Conservation (phyloP, 2,888 invertebrate genomes). For the Dasysyrphus albostriatus region DNA sequence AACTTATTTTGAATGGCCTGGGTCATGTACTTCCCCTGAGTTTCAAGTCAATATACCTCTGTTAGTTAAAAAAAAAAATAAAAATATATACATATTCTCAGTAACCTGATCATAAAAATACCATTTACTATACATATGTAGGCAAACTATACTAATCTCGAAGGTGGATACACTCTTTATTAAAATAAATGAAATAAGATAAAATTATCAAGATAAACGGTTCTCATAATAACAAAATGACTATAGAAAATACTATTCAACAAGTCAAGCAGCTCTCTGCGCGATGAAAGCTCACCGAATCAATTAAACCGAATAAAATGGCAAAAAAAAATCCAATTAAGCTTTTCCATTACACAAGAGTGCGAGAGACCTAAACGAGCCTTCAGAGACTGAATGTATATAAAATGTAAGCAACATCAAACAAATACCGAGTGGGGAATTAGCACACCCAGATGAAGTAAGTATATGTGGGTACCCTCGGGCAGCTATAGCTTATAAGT, state of each 20-base stretch:
- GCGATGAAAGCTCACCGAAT: conserved; percentile 71
- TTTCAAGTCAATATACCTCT: background rate
- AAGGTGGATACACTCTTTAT: conserved; percentile 64
- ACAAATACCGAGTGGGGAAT: conserved; percentile 67
- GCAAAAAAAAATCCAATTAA: conserved; percentile 66
- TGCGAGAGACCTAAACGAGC: conserved; percentile 13
- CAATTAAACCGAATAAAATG: conserved; percentile 69
- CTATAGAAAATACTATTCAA: background rate
- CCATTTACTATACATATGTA: conserved; percentile 41
- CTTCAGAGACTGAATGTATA: background rate
- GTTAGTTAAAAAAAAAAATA: background rate
- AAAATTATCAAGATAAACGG: conserved; percentile 62
- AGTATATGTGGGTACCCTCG: conserved; percentile 14
- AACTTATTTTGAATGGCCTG: conserved; percentile 21
- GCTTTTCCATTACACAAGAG: conserved; percentile 68
- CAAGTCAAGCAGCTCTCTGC: conserved; percentile 3
- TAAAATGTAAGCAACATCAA: conserved; percentile 47
- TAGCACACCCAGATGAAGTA: conserved; percentile 52
- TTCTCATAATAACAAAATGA: background rate
- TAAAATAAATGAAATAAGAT: conserved; percentile 28
- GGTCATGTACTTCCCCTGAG: conserved; percentile 31
- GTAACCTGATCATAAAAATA: conserved; percentile 69
- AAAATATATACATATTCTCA: conserved; percentile 36
- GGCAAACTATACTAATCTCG: conserved; percentile 56
- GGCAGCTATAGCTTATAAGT: conserved; percentile 33